These are phyloP conservation scores for Lineus longissimus DNA, from an alignment of 1,140 invertebrate species.

Conservation along the genomic window DNA sequence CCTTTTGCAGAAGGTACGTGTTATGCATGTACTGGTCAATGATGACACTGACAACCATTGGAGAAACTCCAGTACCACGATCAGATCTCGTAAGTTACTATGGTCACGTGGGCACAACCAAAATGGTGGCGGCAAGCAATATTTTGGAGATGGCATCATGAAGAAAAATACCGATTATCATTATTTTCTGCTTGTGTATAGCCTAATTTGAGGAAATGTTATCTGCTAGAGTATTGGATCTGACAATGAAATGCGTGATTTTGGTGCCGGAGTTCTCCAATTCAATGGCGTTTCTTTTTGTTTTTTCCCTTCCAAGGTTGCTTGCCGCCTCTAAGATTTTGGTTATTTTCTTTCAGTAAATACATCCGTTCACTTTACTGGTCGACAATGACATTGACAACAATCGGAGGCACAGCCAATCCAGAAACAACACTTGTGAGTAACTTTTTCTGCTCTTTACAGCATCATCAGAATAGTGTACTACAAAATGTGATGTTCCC, in stretches of 20 bases:
- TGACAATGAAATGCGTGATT: too few relatives aligned
- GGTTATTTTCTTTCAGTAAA: conserved; percentile 3
- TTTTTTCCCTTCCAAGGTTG: not conserved
- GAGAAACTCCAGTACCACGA: conserved; percentile 84
- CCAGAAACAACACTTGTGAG: not conserved
- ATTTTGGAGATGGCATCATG: too few relatives aligned
- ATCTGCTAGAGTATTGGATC: too few relatives aligned
- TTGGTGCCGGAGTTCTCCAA: not conserved
- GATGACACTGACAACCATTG: conserved; percentile 89
- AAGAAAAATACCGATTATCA: too few relatives aligned
- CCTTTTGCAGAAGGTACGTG: conserved; percentile 72
- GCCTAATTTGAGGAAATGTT: too few relatives aligned
- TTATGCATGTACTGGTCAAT: conserved; percentile 94
- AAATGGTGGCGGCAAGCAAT: too few relatives aligned
- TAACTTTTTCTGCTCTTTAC: not conserved
- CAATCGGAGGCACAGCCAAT: not conserved
- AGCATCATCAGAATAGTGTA: too few relatives aligned
- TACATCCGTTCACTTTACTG: conserved; percentile 4
- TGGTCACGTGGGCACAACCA: too few relatives aligned
- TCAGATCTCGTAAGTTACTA: conserved; percentile 56
- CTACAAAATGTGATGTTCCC: too few relatives aligned
- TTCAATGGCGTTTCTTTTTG: not conserved
- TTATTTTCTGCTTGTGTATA: too few relatives aligned
- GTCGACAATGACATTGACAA: not conserved
- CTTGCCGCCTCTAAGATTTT: not conserved